Base-by-base conservation (phyloP, 2,113 vertebrate species). In the Sapayoa aenigma region DNA sequence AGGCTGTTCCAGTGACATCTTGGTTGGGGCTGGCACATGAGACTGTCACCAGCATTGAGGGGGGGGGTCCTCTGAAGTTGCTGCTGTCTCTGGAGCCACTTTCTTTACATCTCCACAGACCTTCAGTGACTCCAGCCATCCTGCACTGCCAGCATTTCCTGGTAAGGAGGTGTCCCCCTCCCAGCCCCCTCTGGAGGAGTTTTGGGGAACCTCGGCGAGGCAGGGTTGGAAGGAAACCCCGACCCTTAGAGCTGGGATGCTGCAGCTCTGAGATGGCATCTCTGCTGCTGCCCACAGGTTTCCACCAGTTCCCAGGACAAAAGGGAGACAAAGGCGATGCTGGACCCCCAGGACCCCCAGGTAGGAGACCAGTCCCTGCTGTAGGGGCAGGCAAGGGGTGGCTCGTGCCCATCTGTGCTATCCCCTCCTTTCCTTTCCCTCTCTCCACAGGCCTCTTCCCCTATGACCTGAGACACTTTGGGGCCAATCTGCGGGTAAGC, bases 291-390 rank as follows among this genome's bases (percentile, higher is more conserved):
- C 68, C 35, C 31, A 21, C 82, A 98, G 97, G 97, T 84, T 96
- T 96, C 39, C 96, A 97, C 47, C 97, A 96, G 44, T 89, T 96
- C 37, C 80, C 96, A 78, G 97, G 98, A 94, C 97, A 98, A 33
- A 99, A 99, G 94, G 99, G 99, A 78, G 98, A 99, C 31, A 98
- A 78, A 42, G 99, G 99, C 7, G 85, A 93, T 27, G 72, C 94
- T 0, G 98, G 99, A 39, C 58, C 89, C 14, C 95, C 98, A 0
- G 98, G 98, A 31, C 96, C 97, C 9, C 96, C 98, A 98, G 98
- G 99, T 99, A 97, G 74, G 62, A 75, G 47, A 67, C 25, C 0
- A 1, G 7, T 60, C 52, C 14, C 11, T 1, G 0, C 2, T 6
- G 15, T 33, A 71, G 80, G 25, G 30, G 16, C 0, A 0, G n/a